A percentile compares a stretch with the other conserved stretches of the same genome.
phyloP scores from a whole-genome alignment of 2,113 vertebrate genomes.

The Pteropus alecto region DNA sequence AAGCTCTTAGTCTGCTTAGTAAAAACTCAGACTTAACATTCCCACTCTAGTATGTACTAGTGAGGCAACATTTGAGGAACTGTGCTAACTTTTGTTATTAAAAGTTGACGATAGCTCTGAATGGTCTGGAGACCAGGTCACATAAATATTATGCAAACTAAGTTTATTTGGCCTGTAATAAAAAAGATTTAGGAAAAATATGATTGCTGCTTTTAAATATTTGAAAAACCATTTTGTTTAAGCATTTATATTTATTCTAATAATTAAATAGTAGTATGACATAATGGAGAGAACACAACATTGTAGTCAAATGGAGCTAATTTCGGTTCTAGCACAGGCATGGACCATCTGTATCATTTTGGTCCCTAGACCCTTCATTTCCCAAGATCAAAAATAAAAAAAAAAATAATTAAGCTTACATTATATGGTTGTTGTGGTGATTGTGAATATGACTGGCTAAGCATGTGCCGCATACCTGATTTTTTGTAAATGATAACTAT shows the following conservation, averaged over 20 bases:
- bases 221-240: neutral
- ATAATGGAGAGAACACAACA: neutral
- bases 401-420: neutral
- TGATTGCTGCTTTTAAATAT: neutral
- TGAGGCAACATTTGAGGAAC: neutral
- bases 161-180: neutral
- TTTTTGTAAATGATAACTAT: neutral
- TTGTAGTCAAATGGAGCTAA: rapidly evolving
- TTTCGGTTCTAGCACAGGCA: neutral
- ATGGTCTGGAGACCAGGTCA: neutral
- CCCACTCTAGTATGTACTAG: neutral
- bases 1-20: neutral
- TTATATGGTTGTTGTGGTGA: neutral
- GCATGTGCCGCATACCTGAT: no score
- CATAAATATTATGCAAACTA: neutral
- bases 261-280: no score
- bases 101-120: neutral
- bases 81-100: neutral
- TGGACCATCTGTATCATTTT: neutral
- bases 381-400: neutral
- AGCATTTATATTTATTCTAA: neutral
- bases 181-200: neutral
- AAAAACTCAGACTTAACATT: neutral
- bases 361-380: neutral
- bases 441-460: neutral